Conservation (phyloP, 2,113 vertebrate genomes). For the Mungos mungo region DNA sequence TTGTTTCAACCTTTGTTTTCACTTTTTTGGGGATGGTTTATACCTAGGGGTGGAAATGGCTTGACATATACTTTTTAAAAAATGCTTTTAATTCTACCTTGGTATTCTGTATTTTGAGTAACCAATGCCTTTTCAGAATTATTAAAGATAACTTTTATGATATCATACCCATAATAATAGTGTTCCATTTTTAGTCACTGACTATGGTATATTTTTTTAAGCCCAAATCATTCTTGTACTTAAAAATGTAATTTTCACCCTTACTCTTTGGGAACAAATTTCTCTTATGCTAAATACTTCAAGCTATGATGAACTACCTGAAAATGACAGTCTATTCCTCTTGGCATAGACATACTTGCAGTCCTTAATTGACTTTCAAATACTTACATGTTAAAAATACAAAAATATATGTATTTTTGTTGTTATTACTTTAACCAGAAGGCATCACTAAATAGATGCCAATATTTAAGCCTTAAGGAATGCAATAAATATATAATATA, state of each 20-base stretch:
- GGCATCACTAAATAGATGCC: slow-evolving; percentile 5
- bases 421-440: slow-evolving; percentile 36
- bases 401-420: not conserved
- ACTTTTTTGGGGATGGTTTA: not conserved
- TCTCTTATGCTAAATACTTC: slow-evolving; percentile 8
- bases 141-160: slow-evolving; percentile 36
- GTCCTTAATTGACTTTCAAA: slow-evolving; percentile 41
- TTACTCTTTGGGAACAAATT: slow-evolving; percentile 36
- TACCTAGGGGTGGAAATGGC: slow-evolving; percentile 5
- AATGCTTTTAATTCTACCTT: slow-evolving; percentile 24
- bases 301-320: slow-evolving; percentile 32
- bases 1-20: slow-evolving; percentile 34
- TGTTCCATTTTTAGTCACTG: slow-evolving; percentile 41
- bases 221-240: not conserved
- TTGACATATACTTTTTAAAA: not conserved
- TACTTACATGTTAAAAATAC: slow-evolving; percentile 28
- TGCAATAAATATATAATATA: not conserved
- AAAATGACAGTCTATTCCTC: slow-evolving; percentile 43
- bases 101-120: slow-evolving; percentile 42
- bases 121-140: slow-evolving; percentile 39
- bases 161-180: not conserved
- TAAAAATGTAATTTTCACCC: slow-evolving; percentile 36
- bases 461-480: not conserved
- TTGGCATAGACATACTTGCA: not conserved
- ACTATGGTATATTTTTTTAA: not conserved